These are phyloP conservation scores for Agrotis segetum DNA, from an alignment of 2,888 invertebrate genomes.

Conservation along the genomic window DNA sequence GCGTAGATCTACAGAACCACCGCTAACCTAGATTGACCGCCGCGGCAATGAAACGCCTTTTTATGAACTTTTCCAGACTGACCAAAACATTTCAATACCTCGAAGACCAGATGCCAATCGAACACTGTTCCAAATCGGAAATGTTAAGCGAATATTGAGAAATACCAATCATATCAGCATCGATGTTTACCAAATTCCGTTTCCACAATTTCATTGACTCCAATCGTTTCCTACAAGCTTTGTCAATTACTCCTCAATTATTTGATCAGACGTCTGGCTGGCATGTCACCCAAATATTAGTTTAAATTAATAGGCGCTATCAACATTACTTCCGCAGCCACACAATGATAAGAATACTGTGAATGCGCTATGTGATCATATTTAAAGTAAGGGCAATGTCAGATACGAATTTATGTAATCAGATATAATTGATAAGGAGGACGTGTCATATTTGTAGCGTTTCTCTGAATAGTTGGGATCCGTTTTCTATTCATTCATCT, in stretches of 20 bases:
- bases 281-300: slow-evolving; percentile 62
- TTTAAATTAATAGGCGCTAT: slow-evolving; percentile 61
- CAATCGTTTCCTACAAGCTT: slow-evolving; percentile 49
- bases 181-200: slow-evolving; percentile 11
- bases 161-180: not conserved
- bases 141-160: not conserved
- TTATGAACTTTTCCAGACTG: not conserved
- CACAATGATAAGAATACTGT: slow-evolving; percentile 79
- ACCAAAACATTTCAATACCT: not conserved
- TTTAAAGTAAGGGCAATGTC: slow-evolving; percentile 84
- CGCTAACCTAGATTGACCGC: not conserved
- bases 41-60: no score
- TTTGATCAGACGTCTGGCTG: slow-evolving; percentile 50
- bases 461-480: slow-evolving; percentile 37
- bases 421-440: slow-evolving; percentile 74
- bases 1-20: not conserved
- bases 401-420: slow-evolving; percentile 83
- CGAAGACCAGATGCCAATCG: not conserved
- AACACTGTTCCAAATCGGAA: not conserved
- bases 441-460: slow-evolving; percentile 71
- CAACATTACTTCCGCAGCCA: slow-evolving; percentile 79
- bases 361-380: slow-evolving; percentile 70
- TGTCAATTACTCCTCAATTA: slow-evolving; percentile 55
- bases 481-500: slow-evolving; percentile 54
- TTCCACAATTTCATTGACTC: slow-evolving; percentile 23